Evolutionary conservation across 1,140 invertebrate genomes (phyloP), one percentile per base, ranked within the genome.

Genomic region (Megalopta genalis): DNA sequence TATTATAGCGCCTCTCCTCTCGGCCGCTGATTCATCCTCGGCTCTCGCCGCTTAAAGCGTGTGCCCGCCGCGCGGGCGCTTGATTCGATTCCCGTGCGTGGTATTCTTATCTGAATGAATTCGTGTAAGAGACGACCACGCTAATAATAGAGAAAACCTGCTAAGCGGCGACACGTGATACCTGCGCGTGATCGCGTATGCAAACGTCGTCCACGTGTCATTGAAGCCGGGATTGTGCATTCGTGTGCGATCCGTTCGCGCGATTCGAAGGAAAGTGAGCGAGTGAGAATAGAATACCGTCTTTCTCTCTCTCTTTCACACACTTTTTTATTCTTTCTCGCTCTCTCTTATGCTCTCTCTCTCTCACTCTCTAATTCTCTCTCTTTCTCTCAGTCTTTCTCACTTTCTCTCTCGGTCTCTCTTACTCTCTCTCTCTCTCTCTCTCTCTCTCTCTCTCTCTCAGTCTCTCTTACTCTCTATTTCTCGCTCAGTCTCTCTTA

Each of bases 121-220:
- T 46, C 21, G 64, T 16, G 64, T 39, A 66, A 46, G 64, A 8
- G 8, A 60, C 2, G 16, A 49, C 2, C 39, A 2, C 8, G n/a
- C 27, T 46, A 46, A 60, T 42, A 49, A 52, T 64, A 57, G 23
- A 46, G 39, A 16, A 14, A 42, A 18, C 27, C 52, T 32, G 54
- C 66, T 52, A 14, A 32, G 39, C 42, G 72, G 66, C 60, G 39
- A 39, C 37, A 57, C 74, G 37, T 63, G 68, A 77, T 78, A 39
- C 63, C 18, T 63, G 59, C 18, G 64, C 23, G 12, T 37, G 42
- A 78, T 60, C 71, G 49, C 49, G 69, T 39, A 73, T 84, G 79
- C 74, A 81, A 68, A 77, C 70, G 23, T n/a, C 23, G 49, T 59
- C 52, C 54, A 42, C 14, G 60, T 46, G 23, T 57, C 49, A 54